These are phyloP conservation scores for Scaptomyza reducta DNA, from an alignment of 2,888 invertebrate genomes.

Conservation along the genomic window DNA sequence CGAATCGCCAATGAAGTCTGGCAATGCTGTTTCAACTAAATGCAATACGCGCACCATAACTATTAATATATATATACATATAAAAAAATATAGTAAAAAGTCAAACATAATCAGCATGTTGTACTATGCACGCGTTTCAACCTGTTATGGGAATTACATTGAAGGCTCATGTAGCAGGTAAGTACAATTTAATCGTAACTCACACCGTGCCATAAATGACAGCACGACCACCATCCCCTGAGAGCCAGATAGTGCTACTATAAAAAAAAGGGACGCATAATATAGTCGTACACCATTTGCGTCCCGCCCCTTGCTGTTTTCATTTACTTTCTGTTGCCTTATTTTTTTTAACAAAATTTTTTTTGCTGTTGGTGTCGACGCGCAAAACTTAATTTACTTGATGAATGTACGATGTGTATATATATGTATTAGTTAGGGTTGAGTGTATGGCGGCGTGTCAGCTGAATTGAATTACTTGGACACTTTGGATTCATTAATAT, in stretches of 20 bases:
- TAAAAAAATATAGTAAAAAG: not conserved
- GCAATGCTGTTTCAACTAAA: not conserved
- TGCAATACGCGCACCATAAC: not conserved
- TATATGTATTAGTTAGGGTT: not conserved
- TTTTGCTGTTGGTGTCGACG: slow-evolving; percentile 4
- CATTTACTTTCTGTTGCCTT: not conserved
- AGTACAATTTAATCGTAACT: too few species aligned
- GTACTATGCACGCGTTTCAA: not conserved
- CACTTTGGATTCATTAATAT: slow-evolving; percentile 72
- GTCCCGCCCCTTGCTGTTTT: slow-evolving; percentile 1
- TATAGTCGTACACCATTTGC: slow-evolving; percentile 35
- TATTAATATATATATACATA: not conserved
- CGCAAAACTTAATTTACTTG: slow-evolving; percentile 60
- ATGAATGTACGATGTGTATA: slow-evolving; percentile 56
- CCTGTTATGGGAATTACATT: not conserved
- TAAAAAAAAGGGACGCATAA: slow-evolving; percentile 27
- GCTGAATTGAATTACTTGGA: slow-evolving; percentile 55
- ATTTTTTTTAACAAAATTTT: not conserved
- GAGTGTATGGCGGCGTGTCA: slow-evolving; percentile 37
- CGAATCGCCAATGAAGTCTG: not conserved
- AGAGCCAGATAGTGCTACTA: slow-evolving; percentile 3
- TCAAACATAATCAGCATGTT: not conserved
- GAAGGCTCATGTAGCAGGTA: not conserved
- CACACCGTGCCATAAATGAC: not conserved
- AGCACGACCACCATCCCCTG: slow-evolving; percentile 17